Evolutionary conservation across 2,888 invertebrate genomes (phyloP).

Genomic region (Galerucella pusilla): DNA sequence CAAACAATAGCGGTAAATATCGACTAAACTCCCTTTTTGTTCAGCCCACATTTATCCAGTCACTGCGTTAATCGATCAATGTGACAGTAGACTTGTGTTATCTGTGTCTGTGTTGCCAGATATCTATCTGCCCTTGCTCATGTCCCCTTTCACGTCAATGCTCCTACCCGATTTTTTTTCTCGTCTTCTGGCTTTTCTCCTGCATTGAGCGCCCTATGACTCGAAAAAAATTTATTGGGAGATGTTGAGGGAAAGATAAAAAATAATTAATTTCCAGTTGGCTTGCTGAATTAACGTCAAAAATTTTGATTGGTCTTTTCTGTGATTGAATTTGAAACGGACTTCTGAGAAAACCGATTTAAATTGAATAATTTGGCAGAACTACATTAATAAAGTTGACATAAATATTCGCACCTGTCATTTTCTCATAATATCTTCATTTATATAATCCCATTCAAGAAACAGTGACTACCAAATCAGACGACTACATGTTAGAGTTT

Average conservation of each 20-base stretch:
- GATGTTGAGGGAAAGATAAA: slow-evolving; percentile 33
- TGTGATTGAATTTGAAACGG: neutral
- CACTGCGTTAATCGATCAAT: slow-evolving; percentile 61
- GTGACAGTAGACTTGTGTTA: slow-evolving; percentile 64
- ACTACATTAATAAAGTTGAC: no score
- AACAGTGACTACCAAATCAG: no score
- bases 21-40: slow-evolving; percentile 60
- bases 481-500: no score
- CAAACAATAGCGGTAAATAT: slow-evolving; percentile 56
- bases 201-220: slow-evolving; percentile 36
- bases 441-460: no score
- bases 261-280: slow-evolving; percentile 37
- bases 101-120: slow-evolving; percentile 61
- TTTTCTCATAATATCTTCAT: no score
- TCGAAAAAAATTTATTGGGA: slow-evolving; percentile 37
- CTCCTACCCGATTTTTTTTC: slow-evolving; percentile 37
- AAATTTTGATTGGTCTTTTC: neutral
- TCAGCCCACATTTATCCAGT: slow-evolving; percentile 62
- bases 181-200: slow-evolving; percentile 31
- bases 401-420: no score
- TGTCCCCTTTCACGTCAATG: slow-evolving; percentile 60
- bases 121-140: slow-evolving; percentile 61
- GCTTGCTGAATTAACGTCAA: slow-evolving; percentile 18
- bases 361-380: no score
- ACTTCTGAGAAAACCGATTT: no score